Percentiles rank a stretch among this genome's conserved stretches.
phyloP scores from a whole-genome alignment of 2,888 invertebrate species.

The Meganola albula region DNA sequence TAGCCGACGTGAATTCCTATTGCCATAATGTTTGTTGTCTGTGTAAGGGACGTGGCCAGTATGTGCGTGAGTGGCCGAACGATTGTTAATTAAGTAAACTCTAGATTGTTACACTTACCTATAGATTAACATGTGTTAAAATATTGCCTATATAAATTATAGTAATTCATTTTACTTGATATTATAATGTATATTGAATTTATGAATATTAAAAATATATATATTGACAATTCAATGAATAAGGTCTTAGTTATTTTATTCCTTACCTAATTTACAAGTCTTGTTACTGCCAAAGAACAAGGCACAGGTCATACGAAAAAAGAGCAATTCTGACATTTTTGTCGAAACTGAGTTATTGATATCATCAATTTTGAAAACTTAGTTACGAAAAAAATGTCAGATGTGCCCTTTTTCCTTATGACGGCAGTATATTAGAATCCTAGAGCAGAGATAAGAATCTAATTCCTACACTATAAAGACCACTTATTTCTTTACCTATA shows the following conservation, averaged over 20 bases:
- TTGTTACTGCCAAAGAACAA: too few relatives aligned
- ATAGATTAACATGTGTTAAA: constrained; percentile 78
- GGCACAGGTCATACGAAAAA: too few relatives aligned
- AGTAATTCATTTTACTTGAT: constrained; percentile 77
- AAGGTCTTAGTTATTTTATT: constrained; percentile 21
- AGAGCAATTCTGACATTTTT: too few relatives aligned
- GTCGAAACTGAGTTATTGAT: too few relatives aligned
- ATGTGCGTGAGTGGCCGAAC: constrained; percentile 34
- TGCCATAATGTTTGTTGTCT: constrained; percentile 70
- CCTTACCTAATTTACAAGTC: too few relatives aligned
- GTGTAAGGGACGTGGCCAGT: constrained; percentile 22
- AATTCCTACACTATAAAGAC: too few relatives aligned
- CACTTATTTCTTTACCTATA: too few relatives aligned
- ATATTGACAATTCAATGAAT: constrained; percentile 74
- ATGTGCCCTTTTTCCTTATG: too few relatives aligned
- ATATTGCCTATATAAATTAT: constrained; percentile 78
- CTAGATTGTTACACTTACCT: constrained; percentile 75
- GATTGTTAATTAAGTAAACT: constrained; percentile 65
- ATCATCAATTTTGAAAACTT: too few relatives aligned
- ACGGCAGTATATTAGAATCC: too few relatives aligned
- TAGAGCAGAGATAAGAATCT: too few relatives aligned
- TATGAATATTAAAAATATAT: constrained; percentile 78
- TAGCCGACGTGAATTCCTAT: constrained; percentile 72
- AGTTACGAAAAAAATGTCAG: too few relatives aligned
- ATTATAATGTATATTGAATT: constrained; percentile 78